These are phyloP conservation scores for Procambarus clarkii DNA, from an alignment of 1,140 invertebrate species.

Conservation along the genomic window DNA sequence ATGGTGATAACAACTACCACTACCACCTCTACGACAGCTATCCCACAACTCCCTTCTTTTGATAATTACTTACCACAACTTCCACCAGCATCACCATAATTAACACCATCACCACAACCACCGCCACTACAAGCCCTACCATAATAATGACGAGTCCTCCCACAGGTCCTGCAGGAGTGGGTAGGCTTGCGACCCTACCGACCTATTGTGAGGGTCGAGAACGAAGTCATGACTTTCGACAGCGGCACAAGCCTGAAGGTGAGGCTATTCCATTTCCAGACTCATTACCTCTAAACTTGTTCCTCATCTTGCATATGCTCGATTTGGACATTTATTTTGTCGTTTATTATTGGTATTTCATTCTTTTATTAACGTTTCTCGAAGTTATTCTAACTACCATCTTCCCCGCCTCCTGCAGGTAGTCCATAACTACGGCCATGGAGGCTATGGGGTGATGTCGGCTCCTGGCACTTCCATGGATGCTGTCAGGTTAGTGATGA, in stretches of 20 bases:
- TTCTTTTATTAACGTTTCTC: no score
- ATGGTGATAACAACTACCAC: no score
- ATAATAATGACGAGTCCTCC: conserved; percentile 34
- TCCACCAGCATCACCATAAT: no score
- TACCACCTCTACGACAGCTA: no score
- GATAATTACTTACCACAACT: not conserved
- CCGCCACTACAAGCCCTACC: no score
- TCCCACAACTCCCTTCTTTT: no score
- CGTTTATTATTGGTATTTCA: no score
- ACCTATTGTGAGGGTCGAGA: conserved; percentile 85
- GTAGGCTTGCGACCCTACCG: conserved; percentile 88
- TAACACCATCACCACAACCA: no score
- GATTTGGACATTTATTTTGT: no score
- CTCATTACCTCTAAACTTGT: no score
- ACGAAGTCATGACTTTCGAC: conserved; percentile 77
- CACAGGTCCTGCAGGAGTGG: conserved; percentile 79
- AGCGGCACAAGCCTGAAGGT: conserved; percentile 43
- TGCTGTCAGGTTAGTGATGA: conserved; percentile 81
- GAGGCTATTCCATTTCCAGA: not conserved
- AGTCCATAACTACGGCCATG: conserved; percentile 95
- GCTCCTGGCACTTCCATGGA: conserved; percentile 89
- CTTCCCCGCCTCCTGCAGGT: conserved; percentile 76
- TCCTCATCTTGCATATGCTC: no score
- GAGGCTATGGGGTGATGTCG: conserved; percentile 91
- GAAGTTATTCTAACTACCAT: not conserved